Base-by-base conservation (phyloP, 2,797 vertebrate species). In the Smutsia temminckii region DNA sequence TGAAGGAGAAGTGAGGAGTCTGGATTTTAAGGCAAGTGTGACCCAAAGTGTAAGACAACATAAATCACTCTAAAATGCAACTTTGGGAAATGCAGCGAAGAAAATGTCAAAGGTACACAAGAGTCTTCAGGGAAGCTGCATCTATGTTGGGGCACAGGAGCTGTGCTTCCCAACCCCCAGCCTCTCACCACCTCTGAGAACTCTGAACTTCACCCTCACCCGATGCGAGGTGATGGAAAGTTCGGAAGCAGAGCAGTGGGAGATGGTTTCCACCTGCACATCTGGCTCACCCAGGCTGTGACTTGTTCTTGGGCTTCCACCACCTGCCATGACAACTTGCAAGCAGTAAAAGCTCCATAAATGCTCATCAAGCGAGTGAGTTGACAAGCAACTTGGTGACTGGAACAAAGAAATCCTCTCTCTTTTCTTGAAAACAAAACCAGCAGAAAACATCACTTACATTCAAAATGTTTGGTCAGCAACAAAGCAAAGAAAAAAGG, bases 341-440 rank as follows among this genome's bases (percentile, higher is more conserved):
- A 83, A 85, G 87, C 59, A 87, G 90, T 27, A 61, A 86, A 25
- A 9, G 10, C 84, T 66, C 59, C n/a, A 40, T 53, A 81, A 85
- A 34, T 17, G 34, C 37, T 80, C 18, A 1, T n/a, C 49, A 5
- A 20, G 3, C 3, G 13, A 49, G 40, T 16, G 21, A 61, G 61
- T 17, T 1, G 11, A 14, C 49, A 17, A 61, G 88, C 14, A n/a
- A 49, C 46, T 20, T 71, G 2, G 55, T 4, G 61, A 23, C 75
- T 57, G 23, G 42, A 53, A 69, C 94, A 92, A 69, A 69, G 69
- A 66, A 55, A 61, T 51, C n/a, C 34, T 29, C 46, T 46, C n/a
- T 55, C 49, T 57, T 77, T 74, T 51, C 85, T 64, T 12, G 23
- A 42, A 84, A 66, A 78, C 29, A 68, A 17, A 34, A 86, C 34